A percentile compares a stretch with the other conserved stretches of the same genome.
Conservation (phyloP, 2,113 vertebrate genomes). For the Aegotheles bennettii region DNA sequence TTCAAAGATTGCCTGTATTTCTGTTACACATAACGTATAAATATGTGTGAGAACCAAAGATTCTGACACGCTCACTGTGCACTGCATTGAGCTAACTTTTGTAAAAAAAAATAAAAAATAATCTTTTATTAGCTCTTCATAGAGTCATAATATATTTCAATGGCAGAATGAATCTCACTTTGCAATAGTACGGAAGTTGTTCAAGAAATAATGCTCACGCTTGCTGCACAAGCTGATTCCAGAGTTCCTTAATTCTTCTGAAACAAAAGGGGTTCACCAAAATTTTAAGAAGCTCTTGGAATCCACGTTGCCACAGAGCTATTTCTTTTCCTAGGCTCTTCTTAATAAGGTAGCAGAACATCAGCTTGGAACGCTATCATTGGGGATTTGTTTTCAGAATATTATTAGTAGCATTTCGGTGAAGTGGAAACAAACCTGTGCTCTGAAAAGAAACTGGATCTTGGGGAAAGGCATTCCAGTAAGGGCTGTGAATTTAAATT, state of each 20-base stretch:
- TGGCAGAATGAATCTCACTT: neutral
- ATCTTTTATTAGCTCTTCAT: neutral
- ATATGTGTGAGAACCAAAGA: neutral
- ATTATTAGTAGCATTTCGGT: constrained; percentile 58
- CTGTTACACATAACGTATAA: neutral
- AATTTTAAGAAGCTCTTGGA: neutral
- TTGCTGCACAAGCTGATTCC: neutral
- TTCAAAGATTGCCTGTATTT: neutral
- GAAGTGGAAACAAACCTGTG: constrained; percentile 52
- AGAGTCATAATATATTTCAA: neutral
- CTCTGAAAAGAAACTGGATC: constrained; percentile 34
- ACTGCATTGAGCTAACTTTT: neutral
- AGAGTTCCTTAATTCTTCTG: neutral
- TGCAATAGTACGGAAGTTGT: neutral
- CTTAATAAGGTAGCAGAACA: constrained; percentile 49
- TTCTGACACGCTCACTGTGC: neutral
- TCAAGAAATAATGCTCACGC: neutral
- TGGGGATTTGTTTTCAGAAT: constrained; percentile 65
- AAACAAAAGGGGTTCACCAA: neutral
- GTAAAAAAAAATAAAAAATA: too few species aligned
- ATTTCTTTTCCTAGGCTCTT: constrained; percentile 26
- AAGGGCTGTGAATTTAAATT: neutral
- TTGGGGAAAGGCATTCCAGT: neutral
- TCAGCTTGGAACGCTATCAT: constrained; percentile 49
- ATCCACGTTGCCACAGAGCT: neutral